Evolutionary conservation across 2,888 invertebrate species (phyloP).

Genomic region (Romanomermis culicivorax): DNA sequence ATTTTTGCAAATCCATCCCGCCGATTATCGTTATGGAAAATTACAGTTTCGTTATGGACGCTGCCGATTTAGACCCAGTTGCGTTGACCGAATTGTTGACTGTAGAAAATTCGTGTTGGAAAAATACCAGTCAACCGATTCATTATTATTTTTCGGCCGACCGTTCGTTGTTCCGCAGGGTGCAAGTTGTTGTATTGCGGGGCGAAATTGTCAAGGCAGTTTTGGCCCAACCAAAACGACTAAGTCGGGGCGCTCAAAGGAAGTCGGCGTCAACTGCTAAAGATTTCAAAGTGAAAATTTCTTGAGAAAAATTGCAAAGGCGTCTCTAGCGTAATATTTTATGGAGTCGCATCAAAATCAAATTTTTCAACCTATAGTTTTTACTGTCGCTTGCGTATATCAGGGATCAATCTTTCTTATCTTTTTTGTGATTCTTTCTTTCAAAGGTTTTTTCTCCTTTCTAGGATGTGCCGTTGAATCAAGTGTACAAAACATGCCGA

Average conservation of each 20-base stretch:
- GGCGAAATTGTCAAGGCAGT: conserved; percentile 6
- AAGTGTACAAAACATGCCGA: conserved; percentile 6
- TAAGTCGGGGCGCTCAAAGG: too few species aligned
- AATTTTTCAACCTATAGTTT: too few species aligned
- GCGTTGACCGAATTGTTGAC: conserved; percentile 13
- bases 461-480: background rate
- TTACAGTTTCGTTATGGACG: conserved; percentile 20
- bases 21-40: conserved; percentile 20
- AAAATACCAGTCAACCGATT: conserved; percentile 20
- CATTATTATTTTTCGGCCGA: conserved; percentile 21
- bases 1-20: conserved; percentile 10
- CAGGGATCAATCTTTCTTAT: too few species aligned
- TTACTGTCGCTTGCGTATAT: too few species aligned
- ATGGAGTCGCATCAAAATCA: too few species aligned
- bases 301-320: too few species aligned
- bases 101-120: conserved; percentile 17
- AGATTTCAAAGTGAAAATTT: too few species aligned
- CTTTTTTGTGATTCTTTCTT: background rate
- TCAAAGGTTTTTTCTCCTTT: too few species aligned
- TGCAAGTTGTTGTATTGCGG: background rate
- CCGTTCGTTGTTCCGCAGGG: conserved; percentile 17
- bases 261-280: background rate
- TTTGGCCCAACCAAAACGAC: background rate
- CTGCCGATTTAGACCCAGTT: conserved; percentile 15
- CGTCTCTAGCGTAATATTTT: too few species aligned